Evolutionary conservation across 2,888 invertebrate species (phyloP), one percentile per base, ranked within the genome.

Genomic region (Pachycephus smyrnensis): DNA sequence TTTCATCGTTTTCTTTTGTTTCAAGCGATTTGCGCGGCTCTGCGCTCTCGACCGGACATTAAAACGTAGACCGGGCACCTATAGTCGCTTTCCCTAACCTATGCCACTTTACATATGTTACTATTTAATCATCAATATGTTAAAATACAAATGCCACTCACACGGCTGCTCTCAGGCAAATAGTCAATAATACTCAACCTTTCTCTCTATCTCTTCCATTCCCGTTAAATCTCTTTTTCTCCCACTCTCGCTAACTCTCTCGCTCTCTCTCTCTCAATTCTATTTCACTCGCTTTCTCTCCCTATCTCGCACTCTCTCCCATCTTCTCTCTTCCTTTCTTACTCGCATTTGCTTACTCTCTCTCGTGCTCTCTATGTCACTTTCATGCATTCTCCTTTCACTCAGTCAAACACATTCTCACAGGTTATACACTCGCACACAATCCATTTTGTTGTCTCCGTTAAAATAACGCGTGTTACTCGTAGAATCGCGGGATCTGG

Each of bases 61-160:
- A 83, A 84, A 84, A 40, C 55, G 55, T 55, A 55, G 55, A 55
- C 78, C 82, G 83, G 85, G 81, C 84, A 71, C 71, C 71, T 32
- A 32, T 33, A 32, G 31, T 71, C 79, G 77, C 78, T 81, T 80
- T 84, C 85, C 86, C 87, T 90, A 91, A 88, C 89, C 90, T 90
- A 90, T 87, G 89, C 90, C 90, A 90, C 90, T 91, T 91, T 91
- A 91, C 91, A 91, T 88, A 86, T 87, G 55, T 85, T 89, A 90
- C 91, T 91, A 91, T 55, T 55, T 55, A 55, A 55, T 55, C 55
- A 23, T 91, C 89, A 91, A 90, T 91, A 91, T 91, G 91, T 91
- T 91, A 91, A 91, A 91, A 91, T 91, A 91, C 91, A 91, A 91
- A 91, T 90, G 88, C 87, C 91, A 91, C 88, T 90, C 90, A 91